Evolutionary conservation across 2,113 vertebrate species (phyloP).

Genomic region (Indri indri): DNA sequence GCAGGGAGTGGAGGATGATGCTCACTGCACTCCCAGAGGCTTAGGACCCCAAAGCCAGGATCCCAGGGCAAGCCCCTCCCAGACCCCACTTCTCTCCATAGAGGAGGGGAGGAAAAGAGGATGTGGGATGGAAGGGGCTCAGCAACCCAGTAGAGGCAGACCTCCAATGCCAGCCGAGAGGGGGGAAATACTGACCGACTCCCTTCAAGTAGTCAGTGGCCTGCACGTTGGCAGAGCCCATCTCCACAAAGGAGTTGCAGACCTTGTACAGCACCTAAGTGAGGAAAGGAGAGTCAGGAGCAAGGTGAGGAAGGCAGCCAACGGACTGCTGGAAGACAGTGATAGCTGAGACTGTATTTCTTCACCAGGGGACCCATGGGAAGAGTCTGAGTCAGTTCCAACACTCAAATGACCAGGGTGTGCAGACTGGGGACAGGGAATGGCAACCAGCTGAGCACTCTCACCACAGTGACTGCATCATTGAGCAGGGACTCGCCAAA

Average conservation of each 20-base stretch:
- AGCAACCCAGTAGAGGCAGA: slow-evolving; percentile 66
- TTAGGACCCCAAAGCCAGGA: slow-evolving; percentile 23
- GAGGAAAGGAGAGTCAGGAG: slow-evolving; percentile 19
- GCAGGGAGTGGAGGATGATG: not conserved
- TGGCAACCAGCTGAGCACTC: slow-evolving; percentile 55
- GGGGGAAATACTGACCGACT: slow-evolving; percentile 90
- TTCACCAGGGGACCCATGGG: not conserved
- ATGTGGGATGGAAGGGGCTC: not conserved
- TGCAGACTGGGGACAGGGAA: not conserved
- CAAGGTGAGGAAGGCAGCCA: not conserved
- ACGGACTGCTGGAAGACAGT: not conserved
- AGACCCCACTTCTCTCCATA: slow-evolving; percentile 47
- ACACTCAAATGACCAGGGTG: not conserved
- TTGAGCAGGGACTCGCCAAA: slow-evolving; percentile 97
- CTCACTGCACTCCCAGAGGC: not conserved
- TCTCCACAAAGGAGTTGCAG: slow-evolving; percentile 96
- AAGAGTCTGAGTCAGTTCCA: not conserved
- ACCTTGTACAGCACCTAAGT: slow-evolving; percentile 95
- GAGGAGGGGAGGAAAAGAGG: not conserved
- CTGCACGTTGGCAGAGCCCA: slow-evolving; percentile 90
- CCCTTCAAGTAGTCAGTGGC: slow-evolving; percentile 95
- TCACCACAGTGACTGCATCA: slow-evolving; percentile 98
- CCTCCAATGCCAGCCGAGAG: not conserved
- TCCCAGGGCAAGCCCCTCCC: slow-evolving; percentile 23
- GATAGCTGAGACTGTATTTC: not conserved